Conservation (phyloP, 2,113 vertebrate genomes). For the Rhynchopsitta pachyrhyncha region DNA sequence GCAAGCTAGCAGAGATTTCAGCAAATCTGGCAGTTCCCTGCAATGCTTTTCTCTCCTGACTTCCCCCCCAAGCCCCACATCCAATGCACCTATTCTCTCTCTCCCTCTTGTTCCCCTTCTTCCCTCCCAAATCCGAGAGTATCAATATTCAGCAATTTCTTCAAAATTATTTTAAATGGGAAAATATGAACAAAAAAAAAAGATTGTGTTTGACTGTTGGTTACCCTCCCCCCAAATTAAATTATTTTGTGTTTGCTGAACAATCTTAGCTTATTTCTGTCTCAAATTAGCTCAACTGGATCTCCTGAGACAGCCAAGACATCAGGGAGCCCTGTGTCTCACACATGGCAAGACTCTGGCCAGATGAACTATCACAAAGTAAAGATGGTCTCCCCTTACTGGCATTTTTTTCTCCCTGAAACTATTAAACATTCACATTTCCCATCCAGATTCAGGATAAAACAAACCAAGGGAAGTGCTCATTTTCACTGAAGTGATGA, state of each 20-base stretch:
- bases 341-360: background rate
- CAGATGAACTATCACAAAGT: background rate
- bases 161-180: background rate
- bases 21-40: slow-evolving; percentile 25
- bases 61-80: background rate
- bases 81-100: background rate
- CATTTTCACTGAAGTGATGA: background rate
- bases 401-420: background rate
- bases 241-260: background rate
- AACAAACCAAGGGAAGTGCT: background rate
- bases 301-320: background rate
- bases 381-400: background rate
- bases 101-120: background rate
- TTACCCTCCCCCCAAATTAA: background rate
- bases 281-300: background rate
- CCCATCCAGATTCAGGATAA: background rate
- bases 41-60: background rate
- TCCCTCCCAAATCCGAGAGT: background rate
- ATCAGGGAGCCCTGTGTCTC: background rate
- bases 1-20: slow-evolving; percentile 5
- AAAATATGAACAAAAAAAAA: background rate
- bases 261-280: background rate
- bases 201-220: background rate
- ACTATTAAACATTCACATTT: background rate
- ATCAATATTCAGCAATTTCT: background rate